Percentiles rank a stretch among this genome's conserved stretches.
Evolutionary conservation across 2,888 invertebrate genomes (phyloP).

Genomic region (Hydrotaea diabolus): DNA sequence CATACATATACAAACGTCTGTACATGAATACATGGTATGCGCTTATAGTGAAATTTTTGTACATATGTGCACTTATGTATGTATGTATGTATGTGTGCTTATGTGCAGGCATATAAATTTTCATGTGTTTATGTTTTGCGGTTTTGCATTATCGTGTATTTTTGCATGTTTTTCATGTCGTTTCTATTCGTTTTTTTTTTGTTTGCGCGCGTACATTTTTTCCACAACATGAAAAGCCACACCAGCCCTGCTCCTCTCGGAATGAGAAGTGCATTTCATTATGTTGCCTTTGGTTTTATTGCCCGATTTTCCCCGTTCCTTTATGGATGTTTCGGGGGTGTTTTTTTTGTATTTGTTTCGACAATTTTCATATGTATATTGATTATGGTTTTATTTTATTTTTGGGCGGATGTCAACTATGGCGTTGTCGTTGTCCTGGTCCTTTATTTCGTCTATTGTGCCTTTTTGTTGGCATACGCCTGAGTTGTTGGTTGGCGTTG

Average conservation of each 20-base stretch:
- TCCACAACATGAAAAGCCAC: too few species aligned
- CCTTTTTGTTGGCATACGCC: not conserved
- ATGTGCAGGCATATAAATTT: not conserved
- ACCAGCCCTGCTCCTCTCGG: not conserved
- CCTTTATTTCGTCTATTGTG: slow-evolving; percentile 19
- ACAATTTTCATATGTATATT: slow-evolving; percentile 42
- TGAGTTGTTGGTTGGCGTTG: not conserved
- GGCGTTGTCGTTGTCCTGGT: slow-evolving; percentile 31
- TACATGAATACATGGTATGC: not conserved
- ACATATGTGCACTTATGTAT: not conserved
- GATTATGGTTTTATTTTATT: slow-evolving; percentile 33
- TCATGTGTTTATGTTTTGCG: slow-evolving; percentile 1
- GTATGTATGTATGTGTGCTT: not conserved
- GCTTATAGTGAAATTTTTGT: too few species aligned
- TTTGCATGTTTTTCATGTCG: not conserved
- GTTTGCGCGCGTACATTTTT: not conserved
- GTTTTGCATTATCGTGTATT: slow-evolving; percentile 19
- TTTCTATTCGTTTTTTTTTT: slow-evolving; percentile 1
- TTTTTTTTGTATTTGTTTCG: slow-evolving; percentile 10
- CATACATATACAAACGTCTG: not conserved
- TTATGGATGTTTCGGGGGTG: too few species aligned
- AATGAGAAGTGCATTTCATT: slow-evolving; percentile 8
- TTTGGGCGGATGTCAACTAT: slow-evolving; percentile 49
- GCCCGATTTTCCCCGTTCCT: not conserved
- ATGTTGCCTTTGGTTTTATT: slow-evolving; percentile 14